A percentile compares a stretch with the other conserved stretches of the same genome.
Evolutionary conservation across 2,113 vertebrate species (phyloP).

Genomic region (Nycticryphes semicollaris): DNA sequence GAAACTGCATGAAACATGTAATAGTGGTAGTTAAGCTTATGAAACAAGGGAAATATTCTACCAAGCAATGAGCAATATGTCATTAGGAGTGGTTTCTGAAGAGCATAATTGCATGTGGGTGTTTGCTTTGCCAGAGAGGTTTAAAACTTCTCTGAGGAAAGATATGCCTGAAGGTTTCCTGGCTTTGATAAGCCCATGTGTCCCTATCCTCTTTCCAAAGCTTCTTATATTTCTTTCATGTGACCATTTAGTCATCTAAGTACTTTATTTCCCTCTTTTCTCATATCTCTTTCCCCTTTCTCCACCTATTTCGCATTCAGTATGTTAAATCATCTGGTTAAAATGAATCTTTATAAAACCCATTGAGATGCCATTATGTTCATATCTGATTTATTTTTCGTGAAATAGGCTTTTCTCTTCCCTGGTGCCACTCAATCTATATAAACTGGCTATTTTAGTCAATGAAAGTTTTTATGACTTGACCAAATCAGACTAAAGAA

Average conservation of each 20-base stretch:
- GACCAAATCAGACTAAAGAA: slow-evolving; percentile 23
- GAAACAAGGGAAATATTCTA: background rate
- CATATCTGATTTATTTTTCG: slow-evolving; percentile 47
- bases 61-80: background rate
- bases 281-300: background rate
- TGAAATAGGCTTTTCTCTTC: slow-evolving; percentile 17
- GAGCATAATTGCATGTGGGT: background rate
- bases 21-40: background rate
- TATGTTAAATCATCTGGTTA: background rate
- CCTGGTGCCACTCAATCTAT: background rate
- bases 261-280: background rate
- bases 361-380: background rate
- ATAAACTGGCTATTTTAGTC: slow-evolving; percentile 28
- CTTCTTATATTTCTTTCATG: background rate
- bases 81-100: background rate
- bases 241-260: background rate
- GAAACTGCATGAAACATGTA: background rate
- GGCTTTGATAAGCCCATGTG: background rate
- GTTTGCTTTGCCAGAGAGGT: background rate
- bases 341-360: background rate
- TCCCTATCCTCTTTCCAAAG: background rate
- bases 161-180: background rate
- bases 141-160: background rate
- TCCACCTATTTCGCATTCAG: background rate
- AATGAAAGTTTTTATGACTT: slow-evolving; percentile 14